Percentiles rank a stretch among this genome's conserved stretches.
Conservation (phyloP, 2,113 vertebrate genomes). For the Trematocara stigmaticum region DNA sequence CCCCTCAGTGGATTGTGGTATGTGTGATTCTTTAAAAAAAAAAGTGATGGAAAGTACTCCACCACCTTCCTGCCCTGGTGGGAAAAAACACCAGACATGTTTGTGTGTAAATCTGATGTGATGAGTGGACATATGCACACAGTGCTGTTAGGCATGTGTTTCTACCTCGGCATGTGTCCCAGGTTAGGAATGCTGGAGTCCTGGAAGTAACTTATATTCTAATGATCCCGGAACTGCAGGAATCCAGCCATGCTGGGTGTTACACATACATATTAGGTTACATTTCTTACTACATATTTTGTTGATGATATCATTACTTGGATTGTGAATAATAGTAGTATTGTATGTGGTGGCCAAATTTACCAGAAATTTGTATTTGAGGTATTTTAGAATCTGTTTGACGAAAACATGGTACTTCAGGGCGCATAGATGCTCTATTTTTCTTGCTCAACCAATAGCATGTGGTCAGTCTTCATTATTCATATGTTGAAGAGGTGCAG, state of each 20-base stretch:
- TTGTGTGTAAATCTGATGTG: not conserved
- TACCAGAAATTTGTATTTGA: not conserved
- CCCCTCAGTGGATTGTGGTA: conserved; percentile 26
- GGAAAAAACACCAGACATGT: conserved; percentile 19
- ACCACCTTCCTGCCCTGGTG: conserved; percentile 29
- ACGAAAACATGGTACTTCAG: not conserved
- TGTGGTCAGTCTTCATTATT: not conserved
- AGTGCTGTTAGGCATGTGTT: not conserved
- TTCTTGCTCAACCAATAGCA: not conserved
- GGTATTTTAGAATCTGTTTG: not conserved
- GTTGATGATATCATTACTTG: not conserved
- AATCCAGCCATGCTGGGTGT: not conserved
- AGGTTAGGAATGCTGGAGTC: not conserved
- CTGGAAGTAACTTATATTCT: not conserved
- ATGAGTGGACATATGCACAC: not conserved
- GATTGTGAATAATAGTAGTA: not conserved
- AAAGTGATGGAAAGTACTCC: conserved; percentile 24
- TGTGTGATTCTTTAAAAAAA: conserved; percentile 21
- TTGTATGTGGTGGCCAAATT: not conserved
- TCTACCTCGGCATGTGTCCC: not conserved
- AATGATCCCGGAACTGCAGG: not conserved
- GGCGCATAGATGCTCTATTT: not conserved
- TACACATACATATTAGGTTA: not conserved
- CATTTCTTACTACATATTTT: not conserved
- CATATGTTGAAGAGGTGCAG: not conserved